Percentiles rank a stretch among this genome's conserved stretches.
Conservation (phyloP, 2,888 invertebrate species). For the Nemotelus nigrinus region DNA sequence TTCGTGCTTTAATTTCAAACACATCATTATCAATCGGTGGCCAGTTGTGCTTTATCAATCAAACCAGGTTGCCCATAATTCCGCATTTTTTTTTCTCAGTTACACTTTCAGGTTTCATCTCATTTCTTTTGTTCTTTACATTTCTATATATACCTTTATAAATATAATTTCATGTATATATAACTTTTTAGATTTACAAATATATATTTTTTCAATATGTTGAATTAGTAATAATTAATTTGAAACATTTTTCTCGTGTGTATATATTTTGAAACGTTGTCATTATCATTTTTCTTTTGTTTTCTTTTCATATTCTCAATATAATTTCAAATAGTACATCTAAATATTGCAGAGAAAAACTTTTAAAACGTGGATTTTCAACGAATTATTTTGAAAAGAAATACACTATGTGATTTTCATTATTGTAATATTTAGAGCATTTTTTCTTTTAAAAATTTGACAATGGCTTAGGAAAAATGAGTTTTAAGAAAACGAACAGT, state of each 20-base stretch:
- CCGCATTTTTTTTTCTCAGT: neutral
- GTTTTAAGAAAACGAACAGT: neutral
- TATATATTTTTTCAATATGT: conserved; percentile 42
- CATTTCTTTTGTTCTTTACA: conserved; percentile 13
- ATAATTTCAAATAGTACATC: conserved; percentile 26
- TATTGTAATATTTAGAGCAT: no score
- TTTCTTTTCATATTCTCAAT: conserved; percentile 7
- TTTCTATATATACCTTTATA: conserved; percentile 34
- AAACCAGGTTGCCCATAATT: neutral
- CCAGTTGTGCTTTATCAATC: neutral
- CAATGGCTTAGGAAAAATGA: neutral
- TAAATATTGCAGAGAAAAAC: conserved; percentile 40
- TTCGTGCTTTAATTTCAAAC: conserved; percentile 25
- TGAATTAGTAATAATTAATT: conserved; percentile 33
- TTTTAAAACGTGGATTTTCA: neutral
- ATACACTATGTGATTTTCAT: neutral
- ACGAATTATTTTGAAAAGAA: neutral
- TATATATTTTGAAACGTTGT: conserved; percentile 39
- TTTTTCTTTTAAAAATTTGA: neutral
- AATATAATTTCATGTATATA: conserved; percentile 44
- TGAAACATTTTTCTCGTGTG: conserved; percentile 31
- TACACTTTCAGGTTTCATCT: conserved; percentile 33
- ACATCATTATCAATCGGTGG: conserved; percentile 6
- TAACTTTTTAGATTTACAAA: conserved; percentile 42
- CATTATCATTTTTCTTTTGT: conserved; percentile 3